Conservation (phyloP, 2,888 invertebrate species). For the Sinopyrophorus schimmeli region DNA sequence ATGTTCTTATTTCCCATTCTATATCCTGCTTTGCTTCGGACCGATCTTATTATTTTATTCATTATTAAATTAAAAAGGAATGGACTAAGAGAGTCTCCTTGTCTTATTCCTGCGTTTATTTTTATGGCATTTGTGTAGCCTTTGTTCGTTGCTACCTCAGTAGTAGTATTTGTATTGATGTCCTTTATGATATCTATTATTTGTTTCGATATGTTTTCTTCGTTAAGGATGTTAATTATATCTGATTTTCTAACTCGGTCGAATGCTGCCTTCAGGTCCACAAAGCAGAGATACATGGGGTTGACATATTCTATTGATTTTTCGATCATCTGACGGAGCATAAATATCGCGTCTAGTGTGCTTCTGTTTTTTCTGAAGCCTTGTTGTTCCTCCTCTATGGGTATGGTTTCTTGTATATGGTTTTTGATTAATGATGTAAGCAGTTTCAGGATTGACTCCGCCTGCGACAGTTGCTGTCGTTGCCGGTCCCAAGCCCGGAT, state of each 20-base stretch:
- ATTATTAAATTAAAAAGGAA: conserved; percentile 9
- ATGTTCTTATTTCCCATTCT: conserved; percentile 3
- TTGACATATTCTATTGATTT: conserved; percentile 9
- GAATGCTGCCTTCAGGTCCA: conserved; percentile 2
- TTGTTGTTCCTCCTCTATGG: conserved; percentile 5
- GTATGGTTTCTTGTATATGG: conserved; percentile 6
- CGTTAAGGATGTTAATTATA: conserved; percentile 2
- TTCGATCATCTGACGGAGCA: conserved; percentile 4
- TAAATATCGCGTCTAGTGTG: conserved; percentile 9
- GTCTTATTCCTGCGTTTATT: conserved; percentile 3
- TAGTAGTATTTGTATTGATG: conserved; percentile 1
- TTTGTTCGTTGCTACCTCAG: conserved; percentile 5
- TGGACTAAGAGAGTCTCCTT: conserved; percentile 6
- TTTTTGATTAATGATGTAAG: conserved; percentile 5
- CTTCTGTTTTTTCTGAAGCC: conserved; percentile 1
- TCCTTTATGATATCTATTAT: conserved; percentile 7
- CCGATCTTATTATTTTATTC: conserved; percentile 4
- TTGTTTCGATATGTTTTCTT: conserved; percentile 7
- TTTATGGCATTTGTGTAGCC: conserved; percentile 3
- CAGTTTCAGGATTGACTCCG: no score
- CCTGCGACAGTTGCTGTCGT: no score
- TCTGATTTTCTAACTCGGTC: conserved; percentile 4
- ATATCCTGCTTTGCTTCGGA: neutral
- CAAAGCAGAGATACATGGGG: conserved; percentile 8
- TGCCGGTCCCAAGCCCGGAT: no score